Evolutionary conservation across 2,113 vertebrate species (phyloP).

Genomic region (Nothoprocta perdicaria): DNA sequence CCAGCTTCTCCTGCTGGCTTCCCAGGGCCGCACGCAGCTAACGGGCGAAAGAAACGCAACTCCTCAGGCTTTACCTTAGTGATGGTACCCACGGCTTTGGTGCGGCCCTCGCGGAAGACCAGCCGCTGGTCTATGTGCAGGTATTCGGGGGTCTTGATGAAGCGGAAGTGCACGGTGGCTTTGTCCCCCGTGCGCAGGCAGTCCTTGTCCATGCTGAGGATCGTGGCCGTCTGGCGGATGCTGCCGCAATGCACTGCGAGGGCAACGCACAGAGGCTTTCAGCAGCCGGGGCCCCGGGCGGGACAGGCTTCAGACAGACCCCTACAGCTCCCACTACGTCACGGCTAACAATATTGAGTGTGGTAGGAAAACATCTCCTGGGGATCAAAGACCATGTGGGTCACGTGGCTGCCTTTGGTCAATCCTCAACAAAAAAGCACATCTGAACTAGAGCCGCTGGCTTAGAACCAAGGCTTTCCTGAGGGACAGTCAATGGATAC

Average conservation of each 20-base stretch:
- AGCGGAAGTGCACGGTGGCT: slow-evolving; percentile 96
- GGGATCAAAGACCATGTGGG: fast-evolving
- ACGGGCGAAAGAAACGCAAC: neutral
- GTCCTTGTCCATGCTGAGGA: slow-evolving; percentile 97
- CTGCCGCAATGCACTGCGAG: slow-evolving; percentile 95
- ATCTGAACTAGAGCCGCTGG: neutral
- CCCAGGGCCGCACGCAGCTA: neutral
- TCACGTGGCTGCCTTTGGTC: neutral
- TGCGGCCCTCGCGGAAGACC: slow-evolving; percentile 97
- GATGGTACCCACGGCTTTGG: slow-evolving; percentile 98
- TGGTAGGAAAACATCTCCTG: neutral
- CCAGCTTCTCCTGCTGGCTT: neutral
- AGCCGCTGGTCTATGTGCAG: slow-evolving; percentile 95
- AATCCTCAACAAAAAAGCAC: neutral
- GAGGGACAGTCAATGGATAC: neutral
- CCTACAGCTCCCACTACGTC: neutral
- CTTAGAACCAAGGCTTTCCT: neutral
- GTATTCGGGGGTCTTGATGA: slow-evolving; percentile 98
- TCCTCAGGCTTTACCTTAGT: slow-evolving; percentile 85
- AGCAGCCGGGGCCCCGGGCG: neutral
- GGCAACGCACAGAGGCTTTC: neutral
- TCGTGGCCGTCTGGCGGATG: slow-evolving; percentile 96
- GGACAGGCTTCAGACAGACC: neutral
- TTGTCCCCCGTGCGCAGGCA: slow-evolving; percentile 96
- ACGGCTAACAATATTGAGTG: neutral